Evolutionary conservation across 2,888 invertebrate species (phyloP), one percentile per base, ranked within the genome.

Genomic region (Fabriciana adippe): DNA sequence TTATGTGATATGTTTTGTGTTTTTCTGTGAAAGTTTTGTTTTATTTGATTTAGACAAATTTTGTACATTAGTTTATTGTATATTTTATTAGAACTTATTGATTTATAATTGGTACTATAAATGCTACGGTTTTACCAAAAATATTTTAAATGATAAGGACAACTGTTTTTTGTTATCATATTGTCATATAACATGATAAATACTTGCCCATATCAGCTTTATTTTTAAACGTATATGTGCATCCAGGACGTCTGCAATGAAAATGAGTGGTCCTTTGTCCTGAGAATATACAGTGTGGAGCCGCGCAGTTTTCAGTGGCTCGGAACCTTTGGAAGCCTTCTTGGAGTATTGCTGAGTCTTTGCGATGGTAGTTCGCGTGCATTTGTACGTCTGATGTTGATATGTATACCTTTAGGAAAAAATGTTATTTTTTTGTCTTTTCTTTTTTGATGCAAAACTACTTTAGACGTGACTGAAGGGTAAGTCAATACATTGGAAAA

Each of bases 351-450:
- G 99, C 99, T 0, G 98, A 98, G 87, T 99, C 99, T 86, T 99
- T 99, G 66, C 99, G 95, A 87, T 99, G 99, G 87, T 99, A 99
- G 90, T 99, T 99, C 4, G 99, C 98, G 88, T 99, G 99, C 99
- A 99, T 99, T 91, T 99, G 99, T 5, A 99, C 99, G 88, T 99
- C 99, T 60, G 99, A 99, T 4, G 99, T 99, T 79, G 98, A 98
- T 83, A 99, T 99, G 93, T 99, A 99, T 0, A 98, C 97, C 93
- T 93, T 8, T 5, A 15, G 50, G 15, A 6, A 51, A n/a, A 51
- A n/a, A 15, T 8, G 5, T 51, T 51, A 50, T 8, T 8, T 11
- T 41, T 41, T 41, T 41, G 8, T 41, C 11, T 41, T 41, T 41
- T 35, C 8, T 35, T 41, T 41, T 41, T 41, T 8, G 35, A 11